These are phyloP conservation scores for Melanotaenia nigrans DNA, from an alignment of 2,797 vertebrate genomes.

Conservation along the genomic window DNA sequence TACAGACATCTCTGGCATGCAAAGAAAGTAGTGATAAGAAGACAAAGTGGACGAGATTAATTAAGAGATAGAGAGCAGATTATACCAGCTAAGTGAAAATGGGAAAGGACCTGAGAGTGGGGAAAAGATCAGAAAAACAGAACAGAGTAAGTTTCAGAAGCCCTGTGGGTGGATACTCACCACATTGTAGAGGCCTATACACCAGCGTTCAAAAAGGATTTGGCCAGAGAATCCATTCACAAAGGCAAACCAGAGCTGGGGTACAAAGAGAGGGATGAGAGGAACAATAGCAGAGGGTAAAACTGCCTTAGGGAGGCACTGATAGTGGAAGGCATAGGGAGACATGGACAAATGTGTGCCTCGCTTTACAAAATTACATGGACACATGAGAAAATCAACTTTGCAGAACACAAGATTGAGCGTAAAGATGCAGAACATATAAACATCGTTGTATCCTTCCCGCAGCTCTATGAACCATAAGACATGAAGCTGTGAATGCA, in stretches of 20 bases:
- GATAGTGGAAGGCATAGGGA: constrained; percentile 34
- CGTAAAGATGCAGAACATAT: not conserved
- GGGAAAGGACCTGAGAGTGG: not conserved
- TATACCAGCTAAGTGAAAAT: not conserved
- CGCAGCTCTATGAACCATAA: constrained; percentile 15
- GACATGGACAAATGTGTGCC: constrained; percentile 4
- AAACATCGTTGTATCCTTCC: constrained; percentile 9
- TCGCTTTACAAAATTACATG: constrained; percentile 9
- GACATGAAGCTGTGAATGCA: constrained; percentile 28
- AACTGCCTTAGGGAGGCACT: constrained; percentile 42
- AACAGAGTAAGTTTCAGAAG: not conserved
- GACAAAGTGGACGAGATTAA: constrained; percentile 41
- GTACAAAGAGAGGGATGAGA: constrained; percentile 81
- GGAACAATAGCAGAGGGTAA: constrained; percentile 47
- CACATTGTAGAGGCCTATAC: constrained; percentile 99
- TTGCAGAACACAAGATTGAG: not conserved
- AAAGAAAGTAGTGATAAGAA: constrained; percentile 39
- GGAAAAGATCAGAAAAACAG: constrained; percentile 11
- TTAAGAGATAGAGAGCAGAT: constrained; percentile 12
- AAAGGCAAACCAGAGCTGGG: constrained; percentile 99
- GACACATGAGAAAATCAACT: not conserved
- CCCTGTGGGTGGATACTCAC: constrained; percentile 83
- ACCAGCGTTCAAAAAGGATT: constrained; percentile 99
- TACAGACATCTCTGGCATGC: constrained; percentile 34
- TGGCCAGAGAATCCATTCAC: constrained; percentile 99